Percentiles rank a stretch among this genome's conserved stretches.
Conservation (phyloP, 2,888 invertebrate genomes). For the Idaea dimidiata region DNA sequence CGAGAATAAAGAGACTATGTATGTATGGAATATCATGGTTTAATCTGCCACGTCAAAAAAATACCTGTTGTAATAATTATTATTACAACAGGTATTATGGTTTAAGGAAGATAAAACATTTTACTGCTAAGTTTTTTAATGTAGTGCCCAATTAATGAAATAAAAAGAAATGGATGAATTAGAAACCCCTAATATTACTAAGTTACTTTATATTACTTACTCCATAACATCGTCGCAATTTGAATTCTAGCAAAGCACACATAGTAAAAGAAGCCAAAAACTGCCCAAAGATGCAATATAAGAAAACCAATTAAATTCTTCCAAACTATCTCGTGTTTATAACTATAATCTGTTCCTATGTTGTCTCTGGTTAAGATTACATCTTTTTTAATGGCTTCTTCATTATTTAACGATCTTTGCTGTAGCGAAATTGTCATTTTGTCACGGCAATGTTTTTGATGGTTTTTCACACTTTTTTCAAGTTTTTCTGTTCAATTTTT, state of each 20-base stretch:
- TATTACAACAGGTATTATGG: too few relatives aligned
- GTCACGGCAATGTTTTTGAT: neutral
- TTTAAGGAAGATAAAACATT: too few relatives aligned
- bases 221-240: constrained; percentile 42
- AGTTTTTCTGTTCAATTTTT: too few relatives aligned
- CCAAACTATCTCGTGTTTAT: constrained; percentile 81
- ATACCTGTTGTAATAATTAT: too few relatives aligned
- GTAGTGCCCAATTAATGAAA: too few relatives aligned
- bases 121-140: too few relatives aligned
- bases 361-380: constrained; percentile 9
- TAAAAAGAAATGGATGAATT: too few relatives aligned
- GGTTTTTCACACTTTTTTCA: neutral
- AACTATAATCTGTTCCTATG: constrained; percentile 52
- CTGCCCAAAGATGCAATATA: constrained; percentile 72
- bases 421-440: neutral
- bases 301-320: constrained; percentile 82
- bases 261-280: constrained; percentile 59
- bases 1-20: too few relatives aligned
- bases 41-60: too few relatives aligned
- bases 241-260: constrained; percentile 42
- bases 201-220: constrained; percentile 46
- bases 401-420: neutral
- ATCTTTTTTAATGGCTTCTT: neutral
- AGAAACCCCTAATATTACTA: too few relatives aligned
- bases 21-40: too few relatives aligned